phyloP scores from a whole-genome alignment of 2,797 vertebrate species.

The Neomorphus geoffroyi region DNA sequence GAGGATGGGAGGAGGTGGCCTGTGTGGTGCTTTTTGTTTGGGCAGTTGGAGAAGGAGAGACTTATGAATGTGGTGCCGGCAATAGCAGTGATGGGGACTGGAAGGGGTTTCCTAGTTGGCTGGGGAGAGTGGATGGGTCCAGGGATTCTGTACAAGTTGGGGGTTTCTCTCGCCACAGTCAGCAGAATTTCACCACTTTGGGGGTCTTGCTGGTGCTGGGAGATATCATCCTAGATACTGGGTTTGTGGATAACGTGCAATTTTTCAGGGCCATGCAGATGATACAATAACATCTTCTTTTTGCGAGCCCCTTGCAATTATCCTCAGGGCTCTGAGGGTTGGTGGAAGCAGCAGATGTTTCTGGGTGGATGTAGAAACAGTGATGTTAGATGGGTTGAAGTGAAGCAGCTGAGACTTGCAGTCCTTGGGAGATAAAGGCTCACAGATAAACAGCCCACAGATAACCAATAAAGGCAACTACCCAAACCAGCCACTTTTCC shows the following conservation, averaged over 20 bases:
- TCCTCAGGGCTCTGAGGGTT: neutral
- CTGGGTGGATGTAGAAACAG: neutral
- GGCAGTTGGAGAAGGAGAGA: neutral
- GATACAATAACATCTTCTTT: neutral
- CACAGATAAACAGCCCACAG: neutral
- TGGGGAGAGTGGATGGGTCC: neutral
- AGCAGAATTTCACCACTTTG: neutral
- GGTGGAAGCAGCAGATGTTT: neutral
- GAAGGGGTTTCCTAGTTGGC: neutral
- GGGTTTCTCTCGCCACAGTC: neutral
- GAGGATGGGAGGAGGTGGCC: neutral
- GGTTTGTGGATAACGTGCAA: neutral
- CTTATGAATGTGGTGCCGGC: neutral
- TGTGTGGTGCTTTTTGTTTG: neutral
- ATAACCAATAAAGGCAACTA: neutral
- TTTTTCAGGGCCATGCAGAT: neutral
- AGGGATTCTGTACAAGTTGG: rapidly evolving
- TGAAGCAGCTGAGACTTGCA: neutral
- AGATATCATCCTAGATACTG: neutral
- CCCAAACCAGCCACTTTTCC: neutral
- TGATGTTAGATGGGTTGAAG: rapidly evolving
- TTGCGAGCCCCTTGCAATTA: neutral
- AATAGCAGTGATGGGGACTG: neutral
- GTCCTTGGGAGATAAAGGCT: constrained; percentile 27
- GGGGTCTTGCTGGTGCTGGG: neutral